Evolutionary conservation across 1,140 invertebrate species (phyloP), one percentile per base, ranked within the genome.

Genomic region (Latrodectus geometricus): DNA sequence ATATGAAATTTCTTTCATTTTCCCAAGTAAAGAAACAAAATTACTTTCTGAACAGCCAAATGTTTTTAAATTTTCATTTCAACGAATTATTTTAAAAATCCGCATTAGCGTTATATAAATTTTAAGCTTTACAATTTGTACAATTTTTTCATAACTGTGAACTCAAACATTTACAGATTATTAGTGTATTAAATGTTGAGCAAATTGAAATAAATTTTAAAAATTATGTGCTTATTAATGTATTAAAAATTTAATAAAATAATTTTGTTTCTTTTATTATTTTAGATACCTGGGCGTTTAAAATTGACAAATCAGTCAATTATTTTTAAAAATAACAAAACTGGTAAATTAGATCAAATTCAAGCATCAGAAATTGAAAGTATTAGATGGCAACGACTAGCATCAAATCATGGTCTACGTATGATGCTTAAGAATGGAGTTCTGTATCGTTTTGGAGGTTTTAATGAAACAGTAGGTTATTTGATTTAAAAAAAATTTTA

Each of bases 271-370:
- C 74, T 17, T 65, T 78, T 61, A 21, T 69, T 74, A 82, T 76
- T 88, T 68, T 50, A 96, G 96, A 95, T 94, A 54, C 93, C 94
- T 77, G 98, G 97, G 4, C 94, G 96, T 85, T 90, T 99, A 8
- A 99, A 99, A 91, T 93, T 99, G 89, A 97, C 97, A 7, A 96
- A 97, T 86, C 95, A 97, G 89, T 95, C 94, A 90, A 95, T 99
- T 23, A 93, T 96, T 77, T 99, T 98, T 89, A 99, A 99, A 91
- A 99, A 99, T 91, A 95, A 93, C 74, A 98, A 97, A 92, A 99
- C 98, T 48, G 98, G 98, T 4, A 99, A 98, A 93, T 96, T 99
- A 0, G 97, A 98, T 90, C 95, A 98, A 91, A 95, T 99, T 87
- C 92, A 94, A 50, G 92, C 94, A 0, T 92, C 93, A 79, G 98